Evolutionary conservation across 2,797 vertebrate species (phyloP), one percentile per base, ranked within the genome.

Genomic region (Muscicapa comitata): DNA sequence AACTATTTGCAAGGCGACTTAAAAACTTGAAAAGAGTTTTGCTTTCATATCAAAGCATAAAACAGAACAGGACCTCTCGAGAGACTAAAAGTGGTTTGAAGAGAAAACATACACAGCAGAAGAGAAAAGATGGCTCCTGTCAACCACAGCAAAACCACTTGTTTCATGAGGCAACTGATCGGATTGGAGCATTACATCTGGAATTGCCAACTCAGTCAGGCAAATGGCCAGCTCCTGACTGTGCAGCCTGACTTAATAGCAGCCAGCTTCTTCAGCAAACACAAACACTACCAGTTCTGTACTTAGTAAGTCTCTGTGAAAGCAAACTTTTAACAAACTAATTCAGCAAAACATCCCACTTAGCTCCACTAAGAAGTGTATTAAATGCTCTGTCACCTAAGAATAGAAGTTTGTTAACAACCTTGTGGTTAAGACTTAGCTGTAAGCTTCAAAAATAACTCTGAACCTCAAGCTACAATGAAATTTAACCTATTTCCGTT

Each of bases 191-290:
- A 48, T 0, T n/a, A 78, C 81, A 90, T 73, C 78, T 94, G 82
- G 81, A 97, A 97, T 91, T 66, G 95, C 89, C 19, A 0, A 94
- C 89, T 95, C 87, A 92, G 93, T 47, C 63, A 58, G 94, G 94
- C 95, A 86, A 75, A n/a, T 3, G 35, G 91, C 94, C 95, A 97
- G 91, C 85, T 85, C 68, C 92, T 75, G 75, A 91, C 87, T 76
- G 28, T 16, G 81, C 92, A 75, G n/a, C 75, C 80, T 13, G 4
- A 75, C 73, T 51, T 65, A 33, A 76, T 67, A 86, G 80, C 10
- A 70, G 86, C 47, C 62, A 76, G 72, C 47, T 92, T 85, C 90
- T 92, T 92, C 86, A 66, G 71, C 71, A 55, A 71, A 73, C 50
- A 62, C 0, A 4, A 55, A 66, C 53, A 73, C 42, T n/a, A 82